Conservation (phyloP, 1,140 invertebrate genomes). For the Platyscapa corneri region DNA sequence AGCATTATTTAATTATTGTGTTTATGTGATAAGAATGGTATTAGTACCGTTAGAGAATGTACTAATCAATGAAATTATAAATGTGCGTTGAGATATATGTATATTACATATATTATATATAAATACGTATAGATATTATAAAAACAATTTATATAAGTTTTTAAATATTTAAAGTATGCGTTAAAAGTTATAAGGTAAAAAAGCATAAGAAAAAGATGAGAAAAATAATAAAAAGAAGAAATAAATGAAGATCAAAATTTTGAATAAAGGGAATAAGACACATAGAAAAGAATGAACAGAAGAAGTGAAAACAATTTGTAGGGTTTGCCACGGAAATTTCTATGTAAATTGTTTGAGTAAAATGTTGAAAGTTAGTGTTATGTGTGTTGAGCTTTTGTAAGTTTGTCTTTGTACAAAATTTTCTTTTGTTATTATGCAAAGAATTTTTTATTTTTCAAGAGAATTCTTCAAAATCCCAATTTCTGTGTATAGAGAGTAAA, state of each 20-base stretch:
- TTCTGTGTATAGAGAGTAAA: neutral
- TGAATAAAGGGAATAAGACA: slow-evolving; percentile 1
- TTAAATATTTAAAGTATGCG: neutral
- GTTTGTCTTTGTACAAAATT: slow-evolving; percentile 1
- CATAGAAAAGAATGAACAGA: neutral
- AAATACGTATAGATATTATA: too few relatives aligned
- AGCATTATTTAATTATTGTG: too few relatives aligned
- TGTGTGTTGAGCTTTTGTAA: slow-evolving; percentile 5
- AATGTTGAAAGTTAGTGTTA: slow-evolving; percentile 36
- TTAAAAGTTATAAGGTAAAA: neutral
- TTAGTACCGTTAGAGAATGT: too few relatives aligned
- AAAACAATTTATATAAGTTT: neutral
- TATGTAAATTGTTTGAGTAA: slow-evolving; percentile 39
- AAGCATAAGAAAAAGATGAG: neutral
- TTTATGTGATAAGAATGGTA: too few relatives aligned
- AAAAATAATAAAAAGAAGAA: neutral
- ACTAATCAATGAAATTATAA: too few relatives aligned
- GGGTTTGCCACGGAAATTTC: slow-evolving; percentile 34
- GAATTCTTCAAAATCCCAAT: slow-evolving; percentile 5
- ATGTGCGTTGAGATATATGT: too few relatives aligned
- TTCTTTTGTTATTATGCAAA: slow-evolving; percentile 1
- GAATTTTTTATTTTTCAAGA: slow-evolving; percentile 8
- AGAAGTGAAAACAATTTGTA: slow-evolving; percentile 29
- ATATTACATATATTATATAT: too few relatives aligned
- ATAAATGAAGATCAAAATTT: slow-evolving; percentile 38